Evolutionary conservation across 2,113 vertebrate genomes (phyloP), one percentile per base, ranked within the genome.

Genomic region (Reinhardtius hippoglossoides): DNA sequence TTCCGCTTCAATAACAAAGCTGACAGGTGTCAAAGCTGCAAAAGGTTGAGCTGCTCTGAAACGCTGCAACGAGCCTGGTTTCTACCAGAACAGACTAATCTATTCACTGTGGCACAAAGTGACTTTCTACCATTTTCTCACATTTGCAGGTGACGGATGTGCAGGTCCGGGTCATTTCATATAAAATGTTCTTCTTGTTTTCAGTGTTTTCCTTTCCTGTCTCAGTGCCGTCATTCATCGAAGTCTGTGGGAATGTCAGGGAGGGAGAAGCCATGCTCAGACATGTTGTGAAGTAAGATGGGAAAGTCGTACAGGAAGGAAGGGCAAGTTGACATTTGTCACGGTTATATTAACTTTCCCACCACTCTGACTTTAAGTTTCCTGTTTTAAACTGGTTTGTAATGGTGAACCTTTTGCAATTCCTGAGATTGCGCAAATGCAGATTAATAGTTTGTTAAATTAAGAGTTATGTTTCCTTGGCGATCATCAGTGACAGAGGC

Each of bases 1-100:
- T 93, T 83, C 57, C 9, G 46, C 50, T 82, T 86, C 75, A 78
- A 85, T 26, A 74, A 75, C 83, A 74, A 42, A 84, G 80, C 83
- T 88, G 89, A 87, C 78, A 20, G 9, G 15, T 50, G 40, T 42
- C 81, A 88, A 82, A 24, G 37, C 55, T 40, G 73, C 9, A 10
- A 68, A 16, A 12, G 59, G 60, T 21, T 0, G 18, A 18, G 63
- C 35, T 2, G 2, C 54, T 79, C 16, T 64, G n/a, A 78, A 71
- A 78, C 15, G 48, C 27, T 72, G 64, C 69, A 55, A 54, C 66
- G 72, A 21, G 66, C 48, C 62, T 60, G 54, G 44, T 64, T 74
- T 72, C 40, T 44, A 72, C 50, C 26, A 59, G 48, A 81, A 80
- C 2, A 83, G 16, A 48, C 23, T 26, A 61, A 54, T 7, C 44